A percentile compares a stretch with the other conserved stretches of the same genome.
These are phyloP conservation scores for Pangasius djambal DNA, from an alignment of 2,797 vertebrate species.

Conservation along the genomic window DNA sequence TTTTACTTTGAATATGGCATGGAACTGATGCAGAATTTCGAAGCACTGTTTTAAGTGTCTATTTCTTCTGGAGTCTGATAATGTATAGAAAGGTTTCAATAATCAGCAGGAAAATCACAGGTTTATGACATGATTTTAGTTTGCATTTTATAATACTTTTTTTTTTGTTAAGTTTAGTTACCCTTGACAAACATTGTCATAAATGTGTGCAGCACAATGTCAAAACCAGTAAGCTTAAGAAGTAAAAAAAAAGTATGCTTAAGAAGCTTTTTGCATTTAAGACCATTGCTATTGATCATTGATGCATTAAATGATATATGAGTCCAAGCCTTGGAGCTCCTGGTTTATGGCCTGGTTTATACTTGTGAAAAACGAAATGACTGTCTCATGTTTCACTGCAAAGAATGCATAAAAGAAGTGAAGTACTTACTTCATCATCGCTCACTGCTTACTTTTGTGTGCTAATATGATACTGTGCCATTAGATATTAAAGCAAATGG, in stretches of 20 bases:
- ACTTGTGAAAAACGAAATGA: not conserved
- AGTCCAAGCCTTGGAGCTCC: not conserved
- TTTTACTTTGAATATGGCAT: not conserved
- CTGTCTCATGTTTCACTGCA: slow-evolving; percentile 51
- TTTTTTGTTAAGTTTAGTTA: not conserved
- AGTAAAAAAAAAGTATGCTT: not conserved
- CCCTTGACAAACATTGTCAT: not conserved
- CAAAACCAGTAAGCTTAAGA: not conserved
- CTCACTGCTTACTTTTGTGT: not conserved
- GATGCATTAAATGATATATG: not conserved
- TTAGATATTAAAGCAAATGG: not conserved
- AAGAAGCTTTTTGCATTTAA: not conserved
- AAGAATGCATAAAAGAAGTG: too few relatives aligned
- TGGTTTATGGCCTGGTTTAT: not conserved
- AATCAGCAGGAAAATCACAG: not conserved
- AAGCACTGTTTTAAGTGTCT: not conserved
- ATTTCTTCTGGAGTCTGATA: not conserved
- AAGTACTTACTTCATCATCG: not conserved
- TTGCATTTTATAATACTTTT: not conserved
- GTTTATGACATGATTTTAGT: not conserved
- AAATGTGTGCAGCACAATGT: slow-evolving; percentile 11
- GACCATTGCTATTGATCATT: not conserved
- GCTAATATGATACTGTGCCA: not conserved
- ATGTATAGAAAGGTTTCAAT: not conserved
- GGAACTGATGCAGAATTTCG: too few relatives aligned